phyloP scores from a whole-genome alignment of 2,797 vertebrate species.

The Esox lucius region DNA sequence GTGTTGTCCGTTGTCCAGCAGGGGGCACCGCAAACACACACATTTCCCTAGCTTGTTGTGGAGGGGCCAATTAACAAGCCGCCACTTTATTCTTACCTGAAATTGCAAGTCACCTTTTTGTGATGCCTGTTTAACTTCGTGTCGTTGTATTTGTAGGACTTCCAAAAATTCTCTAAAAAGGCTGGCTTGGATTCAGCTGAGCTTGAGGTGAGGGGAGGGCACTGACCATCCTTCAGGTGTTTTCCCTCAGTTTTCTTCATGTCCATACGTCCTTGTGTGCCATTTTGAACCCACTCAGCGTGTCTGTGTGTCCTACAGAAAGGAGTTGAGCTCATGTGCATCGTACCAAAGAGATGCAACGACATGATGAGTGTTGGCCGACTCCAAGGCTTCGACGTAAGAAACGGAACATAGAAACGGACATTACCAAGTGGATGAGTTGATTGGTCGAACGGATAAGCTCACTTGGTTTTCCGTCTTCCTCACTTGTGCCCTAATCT shows the following conservation, averaged over 20 bases:
- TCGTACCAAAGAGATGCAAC: constrained; percentile 95
- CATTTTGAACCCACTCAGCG: not conserved
- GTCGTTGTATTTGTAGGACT: constrained; percentile 77
- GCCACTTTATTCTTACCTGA: not conserved
- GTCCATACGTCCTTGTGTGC: not conserved
- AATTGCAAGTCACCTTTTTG: not conserved
- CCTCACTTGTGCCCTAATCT: not conserved
- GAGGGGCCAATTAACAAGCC: not conserved
- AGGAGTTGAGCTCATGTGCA: constrained; percentile 97
- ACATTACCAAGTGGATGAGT: not conserved
- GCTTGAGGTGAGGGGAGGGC: constrained; percentile 82
- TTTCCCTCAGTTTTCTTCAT: not conserved
- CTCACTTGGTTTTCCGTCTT: not conserved
- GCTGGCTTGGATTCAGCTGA: constrained; percentile 89
- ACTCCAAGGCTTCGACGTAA: constrained; percentile 98
- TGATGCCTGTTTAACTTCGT: not conserved
- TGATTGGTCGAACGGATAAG: not conserved
- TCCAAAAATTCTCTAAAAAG: constrained; percentile 95
- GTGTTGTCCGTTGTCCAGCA: constrained; percentile 18
- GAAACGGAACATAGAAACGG: constrained; percentile 17
- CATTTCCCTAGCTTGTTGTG: not conserved
- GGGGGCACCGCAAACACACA: constrained; percentile 27
- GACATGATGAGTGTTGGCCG: constrained; percentile 99
- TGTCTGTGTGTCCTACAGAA: constrained; percentile 74
- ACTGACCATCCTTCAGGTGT: not conserved